A percentile compares a stretch with the other conserved stretches of the same genome.
phyloP scores from a whole-genome alignment of 1,140 invertebrate species.

The Papilio machaon region DNA sequence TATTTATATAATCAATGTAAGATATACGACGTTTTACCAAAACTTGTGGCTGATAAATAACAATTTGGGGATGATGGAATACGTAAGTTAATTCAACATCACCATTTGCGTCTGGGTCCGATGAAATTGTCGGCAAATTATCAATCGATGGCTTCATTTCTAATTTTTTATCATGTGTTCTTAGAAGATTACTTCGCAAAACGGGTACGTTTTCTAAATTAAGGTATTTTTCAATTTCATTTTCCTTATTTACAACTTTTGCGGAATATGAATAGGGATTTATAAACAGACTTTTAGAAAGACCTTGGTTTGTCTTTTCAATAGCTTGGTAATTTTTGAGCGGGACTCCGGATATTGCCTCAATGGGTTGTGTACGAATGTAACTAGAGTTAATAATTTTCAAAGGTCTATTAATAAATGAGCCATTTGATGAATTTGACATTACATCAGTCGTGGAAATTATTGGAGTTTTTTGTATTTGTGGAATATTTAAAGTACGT shows the following conservation, averaged over 20 bases:
- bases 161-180: background rate
- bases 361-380: background rate
- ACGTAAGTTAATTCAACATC: constrained; percentile 56
- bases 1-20: constrained; percentile 28
- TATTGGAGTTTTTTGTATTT: background rate
- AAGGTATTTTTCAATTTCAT: background rate
- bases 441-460: background rate
- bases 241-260: background rate
- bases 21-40: constrained; percentile 30
- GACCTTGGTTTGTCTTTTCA: background rate
- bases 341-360: background rate
- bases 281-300: background rate
- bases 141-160: background rate
- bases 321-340: background rate
- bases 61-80: constrained; percentile 44
- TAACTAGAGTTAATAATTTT: background rate
- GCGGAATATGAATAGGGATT: background rate
- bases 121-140: constrained; percentile 26
- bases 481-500: background rate
- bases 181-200: background rate
- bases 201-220: background rate
- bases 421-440: background rate
- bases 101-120: constrained; percentile 43
- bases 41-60: constrained; percentile 41
- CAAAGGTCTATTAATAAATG: background rate